A percentile compares a stretch with the other conserved stretches of the same genome.
Evolutionary conservation across 1,140 invertebrate species (phyloP).

Genomic region (Dinothrombium tinctorium): DNA sequence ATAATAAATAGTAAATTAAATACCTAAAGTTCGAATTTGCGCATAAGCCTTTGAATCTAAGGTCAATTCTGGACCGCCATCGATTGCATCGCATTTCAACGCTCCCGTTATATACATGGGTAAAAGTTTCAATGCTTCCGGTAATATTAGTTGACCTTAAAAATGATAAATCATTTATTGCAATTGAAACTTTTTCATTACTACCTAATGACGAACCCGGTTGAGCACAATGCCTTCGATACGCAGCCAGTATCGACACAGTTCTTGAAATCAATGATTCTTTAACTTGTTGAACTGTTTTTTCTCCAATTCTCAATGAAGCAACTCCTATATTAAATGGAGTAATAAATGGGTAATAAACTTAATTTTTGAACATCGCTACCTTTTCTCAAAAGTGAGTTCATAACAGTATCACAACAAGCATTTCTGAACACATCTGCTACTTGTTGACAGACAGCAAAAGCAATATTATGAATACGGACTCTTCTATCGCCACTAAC

Average conservation of each 20-base stretch:
- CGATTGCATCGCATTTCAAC: slow-evolving; percentile 24
- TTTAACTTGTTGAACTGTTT: slow-evolving; percentile 14
- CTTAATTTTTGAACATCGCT: not conserved
- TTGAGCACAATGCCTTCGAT: slow-evolving; percentile 21
- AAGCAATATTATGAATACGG: slow-evolving; percentile 71
- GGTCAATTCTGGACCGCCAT: slow-evolving; percentile 16
- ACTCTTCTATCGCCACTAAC: slow-evolving; percentile 65
- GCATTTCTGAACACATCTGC: slow-evolving; percentile 74
- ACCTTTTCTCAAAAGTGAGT: slow-evolving; percentile 72
- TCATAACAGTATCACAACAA: slow-evolving; percentile 77
- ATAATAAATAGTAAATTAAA: not conserved
- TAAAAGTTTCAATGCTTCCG: slow-evolving; percentile 89
- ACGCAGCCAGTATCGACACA: slow-evolving; percentile 16
- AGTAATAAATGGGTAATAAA: not conserved
- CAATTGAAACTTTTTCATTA: too few species aligned
- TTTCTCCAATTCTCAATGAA: slow-evolving; percentile 6
- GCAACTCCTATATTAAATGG: slow-evolving; percentile 2
- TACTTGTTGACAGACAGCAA: slow-evolving; percentile 70
- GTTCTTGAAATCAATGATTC: slow-evolving; percentile 10
- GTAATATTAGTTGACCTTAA: slow-evolving; percentile 73
- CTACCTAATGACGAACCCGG: slow-evolving; percentile 15
- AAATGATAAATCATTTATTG: too few species aligned
- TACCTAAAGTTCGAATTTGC: slow-evolving; percentile 11
- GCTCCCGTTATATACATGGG: slow-evolving; percentile 85
- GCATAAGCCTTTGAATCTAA: slow-evolving; percentile 16